A percentile compares a stretch with the other conserved stretches of the same genome.
Evolutionary conservation across 1,140 invertebrate species (phyloP).

Genomic region (Teleogryllus occipitalis): DNA sequence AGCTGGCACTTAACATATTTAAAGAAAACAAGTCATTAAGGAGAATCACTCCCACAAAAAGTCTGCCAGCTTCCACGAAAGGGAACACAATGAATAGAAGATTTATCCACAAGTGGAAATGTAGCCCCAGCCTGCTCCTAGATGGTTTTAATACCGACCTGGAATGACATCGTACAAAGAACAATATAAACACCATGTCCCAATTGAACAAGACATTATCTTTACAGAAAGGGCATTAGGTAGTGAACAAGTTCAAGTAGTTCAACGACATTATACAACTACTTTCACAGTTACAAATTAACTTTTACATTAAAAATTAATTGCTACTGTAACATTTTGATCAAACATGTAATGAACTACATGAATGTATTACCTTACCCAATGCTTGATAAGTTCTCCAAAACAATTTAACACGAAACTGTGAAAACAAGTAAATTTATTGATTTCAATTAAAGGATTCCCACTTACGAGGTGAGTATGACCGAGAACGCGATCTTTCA

Average conservation of each 20-base stretch:
- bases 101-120: constrained; percentile 16
- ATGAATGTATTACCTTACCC: neutral
- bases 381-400: neutral
- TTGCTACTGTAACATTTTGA: neutral
- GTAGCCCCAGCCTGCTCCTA: constrained; percentile 12
- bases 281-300: neutral
- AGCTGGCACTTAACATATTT: neutral
- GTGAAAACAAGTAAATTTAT: neutral
- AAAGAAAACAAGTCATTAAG: neutral
- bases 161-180: constrained; percentile 14
- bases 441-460: neutral
- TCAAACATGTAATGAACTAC: neutral
- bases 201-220: neutral
- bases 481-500: constrained; percentile 41
- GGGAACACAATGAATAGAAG: constrained; percentile 9
- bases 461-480: constrained; percentile 45
- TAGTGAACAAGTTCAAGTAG: neutral
- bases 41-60: constrained; percentile 6
- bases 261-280: neutral
- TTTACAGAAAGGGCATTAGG: neutral
- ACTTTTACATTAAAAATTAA: neutral
- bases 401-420: neutral
- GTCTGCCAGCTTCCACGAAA: constrained; percentile 14
- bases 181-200: constrained; percentile 8
- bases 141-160: constrained; percentile 19